Percentiles rank a stretch among this genome's conserved stretches.
phyloP scores from a whole-genome alignment of 2,113 vertebrate species.

The Pristiophorus japonicus region DNA sequence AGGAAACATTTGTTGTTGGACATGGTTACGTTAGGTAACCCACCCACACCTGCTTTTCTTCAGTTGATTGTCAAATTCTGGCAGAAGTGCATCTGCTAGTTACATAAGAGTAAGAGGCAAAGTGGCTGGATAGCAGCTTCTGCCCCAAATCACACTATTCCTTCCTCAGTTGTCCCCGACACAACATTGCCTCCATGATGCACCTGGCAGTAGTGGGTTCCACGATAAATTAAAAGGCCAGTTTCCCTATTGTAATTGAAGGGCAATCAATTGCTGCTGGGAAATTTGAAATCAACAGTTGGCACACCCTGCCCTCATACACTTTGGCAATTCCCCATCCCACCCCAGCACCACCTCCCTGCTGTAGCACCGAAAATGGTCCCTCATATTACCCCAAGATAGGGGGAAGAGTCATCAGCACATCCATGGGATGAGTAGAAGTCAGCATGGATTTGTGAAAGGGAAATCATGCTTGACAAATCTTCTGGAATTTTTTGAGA shows the following conservation, averaged over 20 bases:
- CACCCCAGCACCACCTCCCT: too few species aligned
- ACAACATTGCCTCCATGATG: not conserved
- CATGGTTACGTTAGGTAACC: not conserved
- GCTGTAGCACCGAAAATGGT: too few species aligned
- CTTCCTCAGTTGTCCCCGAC: not conserved
- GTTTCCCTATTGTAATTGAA: not conserved
- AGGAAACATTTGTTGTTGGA: not conserved
- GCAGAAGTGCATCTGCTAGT: not conserved
- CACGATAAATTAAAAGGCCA: not conserved
- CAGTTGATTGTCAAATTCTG: not conserved
- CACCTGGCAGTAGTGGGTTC: not conserved
- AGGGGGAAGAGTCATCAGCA: too few species aligned
- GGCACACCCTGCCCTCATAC: not conserved
- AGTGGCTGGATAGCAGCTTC: not conserved
- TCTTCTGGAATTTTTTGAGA: too few species aligned
- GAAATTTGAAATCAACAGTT: not conserved
- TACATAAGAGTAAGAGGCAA: not conserved
- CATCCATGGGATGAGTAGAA: too few species aligned
- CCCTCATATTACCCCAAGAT: too few species aligned
- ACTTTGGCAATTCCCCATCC: too few species aligned
- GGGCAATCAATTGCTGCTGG: not conserved
- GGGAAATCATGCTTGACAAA: too few species aligned
- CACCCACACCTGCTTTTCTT: not conserved
- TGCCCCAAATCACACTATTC: not conserved
- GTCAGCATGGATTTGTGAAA: too few species aligned